These are phyloP conservation scores for Halcyon chelicuti DNA, from an alignment of 2,797 vertebrate genomes.

Conservation along the genomic window DNA sequence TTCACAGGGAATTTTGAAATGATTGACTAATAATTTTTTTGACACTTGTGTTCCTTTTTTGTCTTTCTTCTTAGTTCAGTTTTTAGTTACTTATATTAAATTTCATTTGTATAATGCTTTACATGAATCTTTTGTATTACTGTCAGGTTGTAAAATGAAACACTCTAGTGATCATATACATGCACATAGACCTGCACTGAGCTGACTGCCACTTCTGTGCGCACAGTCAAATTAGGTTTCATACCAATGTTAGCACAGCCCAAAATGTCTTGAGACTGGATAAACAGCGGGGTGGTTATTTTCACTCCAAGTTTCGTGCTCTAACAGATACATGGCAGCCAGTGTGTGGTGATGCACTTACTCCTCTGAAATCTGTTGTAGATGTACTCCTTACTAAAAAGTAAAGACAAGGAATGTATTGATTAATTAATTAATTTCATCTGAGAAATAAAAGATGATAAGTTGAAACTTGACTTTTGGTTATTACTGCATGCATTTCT, in stretches of 20 bases:
- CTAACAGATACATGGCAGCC: neutral
- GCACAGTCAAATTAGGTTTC: neutral
- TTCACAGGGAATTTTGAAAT: neutral
- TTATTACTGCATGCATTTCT: neutral
- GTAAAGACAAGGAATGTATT: neutral
- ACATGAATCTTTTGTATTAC: neutral
- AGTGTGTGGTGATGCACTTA: neutral
- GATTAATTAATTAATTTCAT: neutral
- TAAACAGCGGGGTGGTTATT: neutral
- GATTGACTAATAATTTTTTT: neutral
- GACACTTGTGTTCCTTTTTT: neutral
- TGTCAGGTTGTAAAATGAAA: neutral
- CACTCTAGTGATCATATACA: neutral
- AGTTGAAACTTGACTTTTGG: neutral
- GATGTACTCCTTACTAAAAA: neutral
- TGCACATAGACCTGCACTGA: neutral
- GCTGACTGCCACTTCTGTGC: neutral
- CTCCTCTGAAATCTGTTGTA: neutral
- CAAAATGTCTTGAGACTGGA: neutral
- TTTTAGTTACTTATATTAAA: neutral
- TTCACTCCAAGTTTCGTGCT: neutral
- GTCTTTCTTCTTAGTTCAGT: neutral
- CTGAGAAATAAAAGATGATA: neutral
- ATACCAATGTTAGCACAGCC: neutral
- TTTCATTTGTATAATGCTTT: neutral